Evolutionary conservation across 2,113 vertebrate species (phyloP).

Genomic region (Eretmochelys imbricata): DNA sequence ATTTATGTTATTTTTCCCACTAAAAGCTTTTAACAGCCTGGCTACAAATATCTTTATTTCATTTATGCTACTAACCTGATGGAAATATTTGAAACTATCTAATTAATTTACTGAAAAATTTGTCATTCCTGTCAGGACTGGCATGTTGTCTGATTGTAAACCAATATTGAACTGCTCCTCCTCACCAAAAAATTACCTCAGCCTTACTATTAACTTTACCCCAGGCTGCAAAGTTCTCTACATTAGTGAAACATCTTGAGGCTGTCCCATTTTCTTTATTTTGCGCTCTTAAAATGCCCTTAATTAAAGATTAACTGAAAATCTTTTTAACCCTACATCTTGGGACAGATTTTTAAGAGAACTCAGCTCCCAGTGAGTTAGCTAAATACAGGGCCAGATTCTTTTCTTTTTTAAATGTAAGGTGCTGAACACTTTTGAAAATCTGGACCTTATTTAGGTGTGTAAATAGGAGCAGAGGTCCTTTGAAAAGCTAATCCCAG

Average conservation of each 20-base stretch:
- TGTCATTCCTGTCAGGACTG: neutral
- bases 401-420: neutral
- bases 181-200: neutral
- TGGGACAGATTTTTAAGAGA: neutral
- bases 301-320: accelerated
- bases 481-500: neutral
- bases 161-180: neutral
- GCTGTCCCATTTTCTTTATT: neutral
- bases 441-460: neutral
- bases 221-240: neutral
- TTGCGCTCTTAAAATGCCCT: neutral
- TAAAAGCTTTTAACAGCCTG: neutral
- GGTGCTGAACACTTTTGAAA: neutral
- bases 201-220: neutral
- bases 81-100: neutral
- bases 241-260: neutral
- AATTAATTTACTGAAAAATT: neutral
- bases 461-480: neutral
- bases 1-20: neutral
- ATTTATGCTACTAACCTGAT: neutral
- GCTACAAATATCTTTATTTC: neutral
- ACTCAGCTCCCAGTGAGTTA: neutral
- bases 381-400: neutral
- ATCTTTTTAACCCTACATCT: neutral
- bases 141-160: neutral